Evolutionary conservation across 2,888 invertebrate species (phyloP).

Genomic region (Mimachlamys varia): DNA sequence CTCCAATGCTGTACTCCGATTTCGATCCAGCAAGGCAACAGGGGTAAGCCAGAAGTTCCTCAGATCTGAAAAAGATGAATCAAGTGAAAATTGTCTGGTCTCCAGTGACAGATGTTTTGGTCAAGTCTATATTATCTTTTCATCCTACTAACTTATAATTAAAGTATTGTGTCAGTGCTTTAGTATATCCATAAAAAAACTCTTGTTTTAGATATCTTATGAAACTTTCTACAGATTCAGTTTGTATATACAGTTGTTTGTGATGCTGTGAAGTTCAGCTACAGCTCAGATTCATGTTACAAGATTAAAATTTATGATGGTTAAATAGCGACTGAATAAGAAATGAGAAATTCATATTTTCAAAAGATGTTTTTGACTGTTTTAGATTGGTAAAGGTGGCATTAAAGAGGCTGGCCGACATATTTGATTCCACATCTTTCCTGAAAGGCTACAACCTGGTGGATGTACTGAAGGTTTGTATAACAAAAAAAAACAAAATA

Average conservation of each 20-base stretch:
- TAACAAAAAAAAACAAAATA: not conserved
- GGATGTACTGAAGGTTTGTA: slow-evolving; percentile 64
- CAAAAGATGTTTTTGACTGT: not conserved
- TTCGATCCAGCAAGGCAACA: not conserved
- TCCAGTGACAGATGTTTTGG: too few relatives aligned
- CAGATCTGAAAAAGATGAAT: not conserved
- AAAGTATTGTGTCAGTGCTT: too few relatives aligned
- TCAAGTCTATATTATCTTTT: too few relatives aligned
- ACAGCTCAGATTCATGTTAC: too few relatives aligned
- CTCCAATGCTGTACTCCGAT: slow-evolving; percentile 60
- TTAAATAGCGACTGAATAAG: not conserved
- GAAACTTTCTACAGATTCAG: too few relatives aligned
- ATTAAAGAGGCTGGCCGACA: slow-evolving; percentile 55
- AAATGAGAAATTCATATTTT: not conserved
- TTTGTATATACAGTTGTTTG: too few relatives aligned
- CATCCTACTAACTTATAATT: too few relatives aligned
- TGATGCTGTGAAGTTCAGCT: too few relatives aligned
- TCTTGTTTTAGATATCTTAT: too few relatives aligned
- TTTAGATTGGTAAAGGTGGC: slow-evolving; percentile 56
- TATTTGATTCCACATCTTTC: slow-evolving; percentile 64
- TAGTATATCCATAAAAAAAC: too few relatives aligned
- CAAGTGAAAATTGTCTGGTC: too few relatives aligned
- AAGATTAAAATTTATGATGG: too few relatives aligned
- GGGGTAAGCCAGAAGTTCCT: not conserved
- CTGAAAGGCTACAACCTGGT: slow-evolving; percentile 60